Evolutionary conservation across 1,140 invertebrate species (phyloP).

Genomic region (Ladona fulva): DNA sequence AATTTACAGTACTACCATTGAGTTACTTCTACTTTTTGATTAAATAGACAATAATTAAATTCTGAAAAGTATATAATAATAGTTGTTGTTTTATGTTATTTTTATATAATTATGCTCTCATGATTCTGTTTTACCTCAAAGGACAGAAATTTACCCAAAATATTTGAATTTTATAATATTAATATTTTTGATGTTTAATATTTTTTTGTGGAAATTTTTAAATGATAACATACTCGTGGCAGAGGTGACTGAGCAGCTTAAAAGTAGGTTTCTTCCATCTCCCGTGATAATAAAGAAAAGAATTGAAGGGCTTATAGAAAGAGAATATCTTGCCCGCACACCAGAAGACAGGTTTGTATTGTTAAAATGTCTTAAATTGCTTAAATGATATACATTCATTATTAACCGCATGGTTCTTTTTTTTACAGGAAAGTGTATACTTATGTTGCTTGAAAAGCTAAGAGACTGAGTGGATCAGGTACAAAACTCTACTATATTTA

Average conservation of each 20-base stretch:
- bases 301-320: conserved; percentile 97
- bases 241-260: conserved; percentile 95
- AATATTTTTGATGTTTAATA: too few species aligned
- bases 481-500: neutral
- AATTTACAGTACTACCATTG: too few species aligned
- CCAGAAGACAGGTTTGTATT: conserved; percentile 73
- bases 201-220: too few species aligned
- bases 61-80: too few species aligned
- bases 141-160: too few species aligned
- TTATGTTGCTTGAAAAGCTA: conserved; percentile 67
- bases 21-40: too few species aligned
- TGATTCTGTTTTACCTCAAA: too few species aligned
- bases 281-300: conserved; percentile 98
- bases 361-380: neutral
- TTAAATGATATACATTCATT: neutral
- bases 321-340: conserved; percentile 95
- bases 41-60: too few species aligned
- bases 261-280: conserved; percentile 91
- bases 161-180: too few species aligned
- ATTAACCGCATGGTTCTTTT: neutral
- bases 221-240: conserved; percentile 92
- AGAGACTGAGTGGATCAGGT: conserved; percentile 10
- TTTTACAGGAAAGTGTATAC: conserved; percentile 77
- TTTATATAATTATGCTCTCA: too few species aligned
- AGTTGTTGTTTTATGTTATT: too few species aligned